A percentile compares a stretch with the other conserved stretches of the same genome.
Conservation (phyloP, 1,140 invertebrate species). For the Capitella teleta region DNA sequence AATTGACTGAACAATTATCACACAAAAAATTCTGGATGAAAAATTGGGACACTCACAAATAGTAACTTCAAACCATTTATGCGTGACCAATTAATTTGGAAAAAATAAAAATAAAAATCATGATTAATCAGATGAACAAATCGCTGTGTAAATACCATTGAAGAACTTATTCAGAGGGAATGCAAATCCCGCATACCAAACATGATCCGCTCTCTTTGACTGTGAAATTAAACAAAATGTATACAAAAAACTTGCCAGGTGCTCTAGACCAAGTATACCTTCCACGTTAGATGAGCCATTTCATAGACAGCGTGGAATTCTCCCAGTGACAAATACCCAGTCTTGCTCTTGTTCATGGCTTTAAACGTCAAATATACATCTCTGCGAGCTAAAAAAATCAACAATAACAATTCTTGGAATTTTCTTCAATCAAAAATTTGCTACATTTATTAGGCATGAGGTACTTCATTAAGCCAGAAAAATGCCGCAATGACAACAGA, state of each 20-base stretch:
- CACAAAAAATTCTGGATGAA: conserved; percentile 7
- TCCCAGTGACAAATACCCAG: conserved; percentile 53
- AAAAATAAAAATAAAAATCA: conserved; percentile 55
- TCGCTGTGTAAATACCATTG: conserved; percentile 23
- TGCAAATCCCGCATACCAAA: conserved; percentile 57
- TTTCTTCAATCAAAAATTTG: conserved; percentile 8
- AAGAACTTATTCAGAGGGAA: conserved; percentile 31
- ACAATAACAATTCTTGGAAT: conserved; percentile 5
- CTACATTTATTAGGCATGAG: conserved; percentile 51
- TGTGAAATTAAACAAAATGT: conserved; percentile 14
- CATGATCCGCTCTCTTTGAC: conserved; percentile 29
- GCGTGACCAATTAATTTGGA: conserved; percentile 52
- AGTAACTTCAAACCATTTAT: conserved; percentile 43
- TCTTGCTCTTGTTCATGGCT: conserved; percentile 58
- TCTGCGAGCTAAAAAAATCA: conserved; percentile 43
- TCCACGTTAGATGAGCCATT: conserved; percentile 60
- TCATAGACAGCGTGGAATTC: conserved; percentile 75
- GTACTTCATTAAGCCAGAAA: conserved; percentile 67
- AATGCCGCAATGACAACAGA: conserved; percentile 62
- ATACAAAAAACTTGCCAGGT: not conserved
- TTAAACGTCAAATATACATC: conserved; percentile 74
- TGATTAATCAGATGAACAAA: not conserved
- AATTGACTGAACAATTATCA: not conserved
- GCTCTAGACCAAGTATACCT: conserved; percentile 25
- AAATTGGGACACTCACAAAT: conserved; percentile 32